These are phyloP conservation scores for Drosophila parvula DNA, from an alignment of 1,140 invertebrate species.

Conservation along the genomic window DNA sequence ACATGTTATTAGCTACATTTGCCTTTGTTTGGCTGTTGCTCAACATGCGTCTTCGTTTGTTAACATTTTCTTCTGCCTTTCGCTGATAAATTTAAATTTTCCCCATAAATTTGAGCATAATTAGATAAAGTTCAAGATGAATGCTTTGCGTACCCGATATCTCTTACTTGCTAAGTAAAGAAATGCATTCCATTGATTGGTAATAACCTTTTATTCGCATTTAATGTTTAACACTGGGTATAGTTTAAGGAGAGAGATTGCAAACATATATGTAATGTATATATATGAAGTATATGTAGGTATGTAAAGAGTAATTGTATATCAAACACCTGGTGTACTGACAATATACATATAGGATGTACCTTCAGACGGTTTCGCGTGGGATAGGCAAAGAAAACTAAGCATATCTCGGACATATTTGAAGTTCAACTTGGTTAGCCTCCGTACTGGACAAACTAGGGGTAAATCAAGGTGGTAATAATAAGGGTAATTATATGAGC, in stretches of 20 bases:
- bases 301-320: conserved; percentile 22
- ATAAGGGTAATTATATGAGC: conserved; percentile 5
- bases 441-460: conserved; percentile 32
- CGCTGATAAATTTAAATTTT: neutral
- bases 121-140: neutral
- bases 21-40: neutral
- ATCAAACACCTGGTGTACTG: conserved; percentile 24
- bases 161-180: neutral
- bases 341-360: conserved; percentile 6
- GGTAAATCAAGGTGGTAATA: neutral
- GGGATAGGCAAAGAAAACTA: conserved; percentile 43
- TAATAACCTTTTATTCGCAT: conserved; percentile 65
- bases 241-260: conserved; percentile 41
- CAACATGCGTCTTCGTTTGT: neutral
- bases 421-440: conserved; percentile 27
- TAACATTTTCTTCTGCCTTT: neutral
- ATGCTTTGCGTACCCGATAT: neutral
- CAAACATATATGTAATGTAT: conserved; percentile 13
- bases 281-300: neutral
- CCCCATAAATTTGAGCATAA: neutral
- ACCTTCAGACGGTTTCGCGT: conserved; percentile 10
- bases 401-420: conserved; percentile 25
- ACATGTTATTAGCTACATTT: neutral
- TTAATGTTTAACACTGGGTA: conserved; percentile 52
- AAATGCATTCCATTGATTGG: conserved; percentile 16